Evolutionary conservation across 1,140 invertebrate species (phyloP), one percentile per base, ranked within the genome.

Genomic region (Drosophila kikkawai): DNA sequence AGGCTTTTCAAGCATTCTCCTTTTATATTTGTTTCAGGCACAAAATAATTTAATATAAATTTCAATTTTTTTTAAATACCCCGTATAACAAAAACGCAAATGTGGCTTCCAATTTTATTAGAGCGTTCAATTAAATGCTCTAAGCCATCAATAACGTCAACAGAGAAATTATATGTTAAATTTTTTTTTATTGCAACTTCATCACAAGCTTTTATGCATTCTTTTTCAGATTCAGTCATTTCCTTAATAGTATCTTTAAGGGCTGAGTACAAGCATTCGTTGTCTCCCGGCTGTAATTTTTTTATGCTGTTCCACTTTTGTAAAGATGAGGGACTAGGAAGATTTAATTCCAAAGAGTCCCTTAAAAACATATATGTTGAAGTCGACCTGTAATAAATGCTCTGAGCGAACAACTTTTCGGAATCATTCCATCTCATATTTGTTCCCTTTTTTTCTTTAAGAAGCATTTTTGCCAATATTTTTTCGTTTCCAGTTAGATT

Each of bases 41-140:
- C 36, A 22, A 59, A 59, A 45, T 59, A 44, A n/a, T 45, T 59
- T 15, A 59, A 34, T 22, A 47, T 22, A 47, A 22, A 47, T 47
- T 47, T 47, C 19, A 2, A 47, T 47, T 60, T 60, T n/a, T 47
- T 60, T 6, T 2, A 45, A 9, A 42, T n/a, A 47, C 57, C 57
- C 13, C 57, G 4, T 7, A 60, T 44, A 29, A 42, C 22, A 42
- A 42, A 58, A 32, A 9, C n/a, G 17, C 32, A 36, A 19, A 39
- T 39, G 53, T 37, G 34, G 34, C 13, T 26, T 26, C 13, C 36
- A 4, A 56, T 39, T 56, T 56, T 56, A 56, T 56, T 26, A 9
- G 34, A 56, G 19, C 53, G 19, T 22, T 56, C 53, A 39, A 39
- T 13, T 56, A 56, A 56, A 9, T 37, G 53, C 5, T 56, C 13